Evolutionary conservation across 92 coral and sea anemone genomes (phyloP), one percentile per base, ranked within the genome.

Genomic region (Porites rus): DNA sequence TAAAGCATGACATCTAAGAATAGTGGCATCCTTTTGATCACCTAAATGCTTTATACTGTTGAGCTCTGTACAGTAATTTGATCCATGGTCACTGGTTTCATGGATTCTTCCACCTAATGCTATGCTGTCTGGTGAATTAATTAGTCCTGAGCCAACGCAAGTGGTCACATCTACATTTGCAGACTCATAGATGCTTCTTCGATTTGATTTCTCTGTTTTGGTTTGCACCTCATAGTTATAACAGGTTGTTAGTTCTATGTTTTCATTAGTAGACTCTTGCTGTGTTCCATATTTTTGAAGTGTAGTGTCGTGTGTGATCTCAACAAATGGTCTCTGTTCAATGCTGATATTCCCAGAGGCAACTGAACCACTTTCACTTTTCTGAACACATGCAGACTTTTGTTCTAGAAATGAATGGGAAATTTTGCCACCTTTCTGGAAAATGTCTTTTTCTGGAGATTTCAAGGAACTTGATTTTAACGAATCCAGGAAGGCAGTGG

Each of bases 311-410:
- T 38, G 46, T 38, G 46, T 38, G 46, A 83, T 62, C 72, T 83
- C 87, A 21, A 74, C 80, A 21, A 83, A 46, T n/a, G 87, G 87
- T 10, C 17, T 38, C 54, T 80, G 74, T 52, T 16, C 28, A 28
- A 60, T 38, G 65, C 58, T 50, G 46, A 17, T 50, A 38, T 1
- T 59, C 11, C 62, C n/a, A 10, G 61, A 43, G 10, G 31, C 11
- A n/a, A 19, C 12, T 0, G 46, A n/a, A 70, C 18, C 10, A 38
- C 8, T 20, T 70, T 58, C 65, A 31, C 58, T 19, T 58, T 12
- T 50, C 43, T 70, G 67, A 60, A 50, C 51, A 17, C 9, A 8
- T 16, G 62, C 24, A 24, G 18, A 54, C 62, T 58, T 56, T 21
- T 11, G 58, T 10, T 20, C 51, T n/a, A 76, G 21, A 25, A 68